phyloP scores from a whole-genome alignment of 53 echinoderm and acorn worm genomes.

The Stichopus horrens region DNA sequence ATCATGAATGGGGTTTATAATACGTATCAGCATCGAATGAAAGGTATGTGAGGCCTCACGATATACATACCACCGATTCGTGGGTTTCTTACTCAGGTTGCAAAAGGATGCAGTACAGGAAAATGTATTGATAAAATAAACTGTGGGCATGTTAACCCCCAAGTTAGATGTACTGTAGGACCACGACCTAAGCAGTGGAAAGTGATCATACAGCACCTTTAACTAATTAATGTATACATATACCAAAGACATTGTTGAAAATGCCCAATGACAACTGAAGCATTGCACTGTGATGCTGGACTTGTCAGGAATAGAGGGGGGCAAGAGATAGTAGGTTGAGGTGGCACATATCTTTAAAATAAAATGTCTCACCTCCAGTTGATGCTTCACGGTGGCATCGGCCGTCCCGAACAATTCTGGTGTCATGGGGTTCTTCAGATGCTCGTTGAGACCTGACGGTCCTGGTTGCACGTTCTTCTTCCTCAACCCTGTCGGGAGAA shows the following conservation, averaged over 20 bases:
- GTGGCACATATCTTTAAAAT: background rate
- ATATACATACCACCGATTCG: too few species aligned
- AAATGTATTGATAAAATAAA: too few species aligned
- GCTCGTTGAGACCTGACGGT: constrained; percentile 87
- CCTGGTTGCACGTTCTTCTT: constrained; percentile 99
- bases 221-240: background rate
- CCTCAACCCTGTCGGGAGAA: constrained; percentile 59
- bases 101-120: too few species aligned
- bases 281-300: background rate
- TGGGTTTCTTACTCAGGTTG: too few species aligned
- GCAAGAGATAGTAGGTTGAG: background rate
- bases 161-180: too few species aligned
- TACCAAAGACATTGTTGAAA: too few species aligned
- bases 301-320: background rate
- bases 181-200: too few species aligned
- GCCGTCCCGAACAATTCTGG: constrained; percentile 90
- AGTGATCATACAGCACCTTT: too few species aligned
- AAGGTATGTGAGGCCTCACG: too few species aligned
- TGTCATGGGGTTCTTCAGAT: constrained; percentile 82
- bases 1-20: too few species aligned
- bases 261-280: background rate
- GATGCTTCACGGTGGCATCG: constrained; percentile 94
- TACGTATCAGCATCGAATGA: too few species aligned
- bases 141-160: too few species aligned
- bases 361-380: constrained; percentile 67